Conservation (phyloP, 2,888 invertebrate genomes). For the Gerris lacustris region DNA sequence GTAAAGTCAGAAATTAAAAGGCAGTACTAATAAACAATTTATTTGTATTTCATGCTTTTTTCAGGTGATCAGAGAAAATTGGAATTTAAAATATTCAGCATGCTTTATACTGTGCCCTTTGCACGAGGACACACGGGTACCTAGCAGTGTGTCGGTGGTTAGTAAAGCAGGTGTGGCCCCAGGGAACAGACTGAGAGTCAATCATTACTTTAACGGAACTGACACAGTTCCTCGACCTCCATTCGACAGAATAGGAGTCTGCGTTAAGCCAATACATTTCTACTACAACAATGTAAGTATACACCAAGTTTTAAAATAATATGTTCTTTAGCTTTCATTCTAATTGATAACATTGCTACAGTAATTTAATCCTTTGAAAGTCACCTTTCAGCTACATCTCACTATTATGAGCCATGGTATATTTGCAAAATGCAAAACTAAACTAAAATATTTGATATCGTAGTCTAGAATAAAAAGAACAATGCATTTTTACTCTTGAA, state of each 20-base stretch:
- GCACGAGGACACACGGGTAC: constrained; percentile 47
- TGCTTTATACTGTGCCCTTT: constrained; percentile 75
- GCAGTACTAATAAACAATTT: too few species aligned
- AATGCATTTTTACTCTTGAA: too few species aligned
- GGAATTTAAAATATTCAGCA: constrained; percentile 86
- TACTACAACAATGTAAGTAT: constrained; percentile 59
- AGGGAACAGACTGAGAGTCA: constrained; percentile 51
- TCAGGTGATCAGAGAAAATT: constrained; percentile 77
- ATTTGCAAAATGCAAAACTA: too few species aligned
- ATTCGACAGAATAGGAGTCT: constrained; percentile 51
- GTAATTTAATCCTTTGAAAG: too few species aligned
- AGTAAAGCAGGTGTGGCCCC: constrained; percentile 43
- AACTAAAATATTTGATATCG: too few species aligned
- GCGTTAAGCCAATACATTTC: constrained; percentile 84
- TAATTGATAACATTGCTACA: too few species aligned
- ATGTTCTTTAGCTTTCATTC: too few species aligned
- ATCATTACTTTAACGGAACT: constrained; percentile 38
- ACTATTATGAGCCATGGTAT: too few species aligned
- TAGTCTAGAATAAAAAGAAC: too few species aligned
- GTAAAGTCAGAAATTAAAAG: too few species aligned
- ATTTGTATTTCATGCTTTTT: constrained; percentile 18
- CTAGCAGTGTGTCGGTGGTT: constrained; percentile 58
- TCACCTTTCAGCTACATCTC: too few species aligned
- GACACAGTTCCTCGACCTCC: constrained; percentile 34
- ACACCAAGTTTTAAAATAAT: not conserved